Evolutionary conservation across 2,113 vertebrate genomes (phyloP).

Genomic region (Struthidea cinerea): DNA sequence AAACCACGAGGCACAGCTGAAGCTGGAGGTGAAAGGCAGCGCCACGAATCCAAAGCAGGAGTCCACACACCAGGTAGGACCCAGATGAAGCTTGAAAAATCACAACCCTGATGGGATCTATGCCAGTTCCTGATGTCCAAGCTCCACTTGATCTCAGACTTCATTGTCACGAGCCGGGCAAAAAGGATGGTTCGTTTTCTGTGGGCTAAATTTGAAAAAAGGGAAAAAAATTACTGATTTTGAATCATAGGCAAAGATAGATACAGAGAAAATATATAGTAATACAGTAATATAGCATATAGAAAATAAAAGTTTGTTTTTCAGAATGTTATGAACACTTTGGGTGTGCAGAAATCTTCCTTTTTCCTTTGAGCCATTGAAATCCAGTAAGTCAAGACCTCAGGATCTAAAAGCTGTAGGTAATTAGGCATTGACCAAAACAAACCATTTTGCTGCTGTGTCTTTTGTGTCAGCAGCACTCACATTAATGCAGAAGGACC

Average conservation of each 20-base stretch:
- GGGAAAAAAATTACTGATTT: fast-evolving
- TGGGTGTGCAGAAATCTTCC: not conserved
- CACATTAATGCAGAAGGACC: not conserved
- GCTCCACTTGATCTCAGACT: not conserved
- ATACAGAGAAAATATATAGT: not conserved
- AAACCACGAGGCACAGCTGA: not conserved
- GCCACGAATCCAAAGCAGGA: not conserved
- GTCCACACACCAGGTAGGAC: not conserved
- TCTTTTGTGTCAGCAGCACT: not conserved
- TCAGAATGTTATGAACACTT: not conserved
- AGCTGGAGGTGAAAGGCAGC: not conserved
- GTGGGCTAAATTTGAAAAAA: not conserved
- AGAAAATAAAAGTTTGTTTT: not conserved
- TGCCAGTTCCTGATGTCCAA: not conserved
- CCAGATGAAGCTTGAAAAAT: not conserved
- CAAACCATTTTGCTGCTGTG: not conserved
- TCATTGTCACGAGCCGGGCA: not conserved
- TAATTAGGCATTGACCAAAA: not conserved
- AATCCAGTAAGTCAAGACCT: not conserved
- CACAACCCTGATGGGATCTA: not conserved
- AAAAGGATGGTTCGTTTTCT: not conserved
- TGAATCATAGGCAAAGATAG: not conserved
- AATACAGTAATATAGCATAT: too few species aligned
- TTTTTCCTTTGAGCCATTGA: not conserved
- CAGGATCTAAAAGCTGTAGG: not conserved